These are phyloP conservation scores for Chaetodon trifasciatus DNA, from an alignment of 2,797 vertebrate species.

Conservation along the genomic window DNA sequence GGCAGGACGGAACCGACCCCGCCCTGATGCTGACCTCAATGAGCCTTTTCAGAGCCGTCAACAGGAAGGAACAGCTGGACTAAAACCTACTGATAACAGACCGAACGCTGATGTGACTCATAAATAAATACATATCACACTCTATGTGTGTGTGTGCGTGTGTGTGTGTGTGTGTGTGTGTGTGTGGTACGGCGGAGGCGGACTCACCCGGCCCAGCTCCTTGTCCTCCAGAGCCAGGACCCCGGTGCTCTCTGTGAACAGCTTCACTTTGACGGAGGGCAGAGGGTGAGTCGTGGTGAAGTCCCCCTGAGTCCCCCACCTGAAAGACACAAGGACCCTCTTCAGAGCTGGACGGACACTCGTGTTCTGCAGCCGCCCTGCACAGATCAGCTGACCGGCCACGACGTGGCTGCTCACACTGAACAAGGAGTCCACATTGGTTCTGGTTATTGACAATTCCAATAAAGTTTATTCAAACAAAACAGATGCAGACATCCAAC, in stretches of 20 bases:
- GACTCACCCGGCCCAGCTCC: conserved; percentile 93
- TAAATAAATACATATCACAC: background rate
- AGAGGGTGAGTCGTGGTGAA: conserved; percentile 95
- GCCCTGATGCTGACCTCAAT: too few relatives aligned
- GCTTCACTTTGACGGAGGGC: conserved; percentile 97
- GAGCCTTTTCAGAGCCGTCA: too few relatives aligned
- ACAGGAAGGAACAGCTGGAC: too few relatives aligned
- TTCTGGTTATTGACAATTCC: too few relatives aligned
- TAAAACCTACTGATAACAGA: too few relatives aligned
- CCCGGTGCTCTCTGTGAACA: conserved; percentile 96
- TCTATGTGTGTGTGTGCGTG: background rate
- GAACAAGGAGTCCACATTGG: too few relatives aligned
- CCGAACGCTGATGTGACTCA: background rate
- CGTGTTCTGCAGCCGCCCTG: too few relatives aligned
- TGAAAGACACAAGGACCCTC: conserved; percentile 75
- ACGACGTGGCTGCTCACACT: too few relatives aligned
- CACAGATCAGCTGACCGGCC: too few relatives aligned
- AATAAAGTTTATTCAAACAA: too few relatives aligned
- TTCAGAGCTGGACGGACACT: background rate
- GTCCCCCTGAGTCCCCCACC: conserved; percentile 98
- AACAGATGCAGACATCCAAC: too few relatives aligned
- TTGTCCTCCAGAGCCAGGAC: conserved; percentile 95
- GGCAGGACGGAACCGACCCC: too few relatives aligned
- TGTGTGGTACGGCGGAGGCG: background rate
- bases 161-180: background rate